phyloP scores from a whole-genome alignment of 2,888 invertebrate species.

The Ophioninae sp. region DNA sequence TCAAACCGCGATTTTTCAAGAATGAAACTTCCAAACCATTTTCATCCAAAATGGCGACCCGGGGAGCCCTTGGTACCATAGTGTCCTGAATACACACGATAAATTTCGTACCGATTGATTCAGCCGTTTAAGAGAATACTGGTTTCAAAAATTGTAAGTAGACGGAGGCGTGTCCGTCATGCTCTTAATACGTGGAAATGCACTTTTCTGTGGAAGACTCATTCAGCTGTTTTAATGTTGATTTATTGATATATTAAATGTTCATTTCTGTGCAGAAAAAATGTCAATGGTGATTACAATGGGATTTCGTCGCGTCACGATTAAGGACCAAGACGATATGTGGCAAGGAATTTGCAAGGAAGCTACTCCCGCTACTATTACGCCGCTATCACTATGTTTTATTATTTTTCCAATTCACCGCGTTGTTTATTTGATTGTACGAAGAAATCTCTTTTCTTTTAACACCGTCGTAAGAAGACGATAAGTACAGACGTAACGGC shows the following conservation, averaged over 20 bases:
- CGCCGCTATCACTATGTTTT: conserved; percentile 39
- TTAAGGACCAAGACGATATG: conserved; percentile 34
- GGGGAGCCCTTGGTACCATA: too few species aligned
- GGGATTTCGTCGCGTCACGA: conserved; percentile 61
- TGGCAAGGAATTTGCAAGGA: conserved; percentile 9
- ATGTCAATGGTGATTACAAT: conserved; percentile 63
- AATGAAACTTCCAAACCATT: too few species aligned
- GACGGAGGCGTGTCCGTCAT: too few species aligned
- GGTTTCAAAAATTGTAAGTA: neutral
- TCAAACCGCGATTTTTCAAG: too few species aligned
- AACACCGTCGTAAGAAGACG: conserved; percentile 34
- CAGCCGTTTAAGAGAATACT: too few species aligned
- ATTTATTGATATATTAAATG: neutral
- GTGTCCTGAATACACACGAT: too few species aligned
- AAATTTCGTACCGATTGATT: too few species aligned
- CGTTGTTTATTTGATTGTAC: neutral
- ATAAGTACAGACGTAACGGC: conserved; percentile 29
- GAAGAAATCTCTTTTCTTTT: conserved; percentile 41
- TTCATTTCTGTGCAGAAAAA: conserved; percentile 57
- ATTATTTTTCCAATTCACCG: conserved; percentile 45
- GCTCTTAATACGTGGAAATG: too few species aligned
- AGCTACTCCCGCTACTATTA: conserved; percentile 24
- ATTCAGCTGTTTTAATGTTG: neutral
- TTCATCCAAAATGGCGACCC: too few species aligned
- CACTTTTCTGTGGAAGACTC: too few species aligned